Base-by-base conservation (phyloP, 2,888 invertebrate genomes). In the Apamea monoglypha region DNA sequence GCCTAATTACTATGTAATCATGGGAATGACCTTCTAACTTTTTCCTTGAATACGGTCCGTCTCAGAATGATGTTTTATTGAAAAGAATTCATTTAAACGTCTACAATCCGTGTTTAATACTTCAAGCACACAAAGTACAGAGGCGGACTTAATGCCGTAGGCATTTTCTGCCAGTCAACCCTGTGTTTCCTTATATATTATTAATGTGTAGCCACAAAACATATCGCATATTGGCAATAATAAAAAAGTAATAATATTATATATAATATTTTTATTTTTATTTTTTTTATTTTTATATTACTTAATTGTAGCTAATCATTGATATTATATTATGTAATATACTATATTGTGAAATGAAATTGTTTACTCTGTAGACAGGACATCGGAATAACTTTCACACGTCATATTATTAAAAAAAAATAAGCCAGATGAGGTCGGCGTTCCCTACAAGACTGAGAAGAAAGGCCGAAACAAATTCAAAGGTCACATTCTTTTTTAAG, bases 21-120 rank as follows among this genome's bases (percentile, higher is more conserved):
- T 77, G 79, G 16, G 79, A 77, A 66, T n/a, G 44, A 5, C 53
- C 64, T 77, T 66, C n/a, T 16, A 70, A n/a, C 6, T 12, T 70
- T 53, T 70, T 36, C 10, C 6, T 70, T 12, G 10, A 36, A 8
- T n/a, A 53, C 36, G 18, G 10, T 53, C 50, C 25, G 69, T 8
- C 47, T 50, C 18, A 53, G 18, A 36, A 70, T n/a, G 16, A 25
- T 50, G 8, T 50, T 47, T 69, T 5, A 29, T 8, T 69, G 5
- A 53, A 16, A 70, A 70, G 5, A n/a, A 36, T n/a, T 56, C 3
- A 36, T 53, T 36, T 18, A n/a, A 10, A 36, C 2, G 8, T 32
- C 47, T 21, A 47, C 47, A 0, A 21, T 50, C 2, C 25, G 32
- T 70, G 70, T 56, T 56, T 56, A 56, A 21, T 53, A 53, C 25